Percentiles rank a stretch among this genome's conserved stretches.
Conservation (phyloP, 2,113 vertebrate species). For the Thalassarche chlororhynchos region DNA sequence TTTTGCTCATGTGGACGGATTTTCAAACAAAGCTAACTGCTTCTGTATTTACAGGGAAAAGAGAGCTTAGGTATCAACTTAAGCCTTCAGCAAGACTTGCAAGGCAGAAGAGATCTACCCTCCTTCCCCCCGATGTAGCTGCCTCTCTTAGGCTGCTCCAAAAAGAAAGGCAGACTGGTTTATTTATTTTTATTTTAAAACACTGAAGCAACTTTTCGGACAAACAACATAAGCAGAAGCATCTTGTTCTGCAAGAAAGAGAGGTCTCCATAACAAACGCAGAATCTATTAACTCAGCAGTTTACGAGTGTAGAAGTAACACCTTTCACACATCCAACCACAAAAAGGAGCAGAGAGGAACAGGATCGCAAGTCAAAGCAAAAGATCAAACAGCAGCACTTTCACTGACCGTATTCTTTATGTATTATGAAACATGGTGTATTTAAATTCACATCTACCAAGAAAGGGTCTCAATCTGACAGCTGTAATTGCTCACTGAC, state of each 20-base stretch:
- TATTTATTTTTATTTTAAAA: not conserved
- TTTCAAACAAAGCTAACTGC: not conserved
- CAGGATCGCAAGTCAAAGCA: not conserved
- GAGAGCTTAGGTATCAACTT: not conserved
- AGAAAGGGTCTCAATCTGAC: not conserved
- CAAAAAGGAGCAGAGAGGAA: not conserved
- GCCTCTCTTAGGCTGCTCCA: not conserved
- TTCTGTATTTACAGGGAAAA: not conserved
- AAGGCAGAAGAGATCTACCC: not conserved
- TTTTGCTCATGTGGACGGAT: rapidly evolving
- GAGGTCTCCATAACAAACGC: not conserved
- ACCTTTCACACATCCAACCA: not conserved
- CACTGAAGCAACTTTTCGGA: not conserved
- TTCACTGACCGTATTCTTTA: not conserved
- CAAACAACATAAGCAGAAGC: not conserved
- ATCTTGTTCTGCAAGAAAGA: not conserved
- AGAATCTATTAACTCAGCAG: not conserved
- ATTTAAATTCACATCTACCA: not conserved
- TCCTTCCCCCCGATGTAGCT: not conserved
- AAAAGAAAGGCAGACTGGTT: not conserved
- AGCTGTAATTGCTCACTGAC: not conserved
- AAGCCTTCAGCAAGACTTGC: not conserved
- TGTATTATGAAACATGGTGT: not conserved
- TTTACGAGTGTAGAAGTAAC: not conserved
- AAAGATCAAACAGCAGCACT: not conserved